Percentiles rank a stretch among this genome's conserved stretches.
phyloP scores from a whole-genome alignment of 2,113 vertebrate species.

The Junco hyemalis region DNA sequence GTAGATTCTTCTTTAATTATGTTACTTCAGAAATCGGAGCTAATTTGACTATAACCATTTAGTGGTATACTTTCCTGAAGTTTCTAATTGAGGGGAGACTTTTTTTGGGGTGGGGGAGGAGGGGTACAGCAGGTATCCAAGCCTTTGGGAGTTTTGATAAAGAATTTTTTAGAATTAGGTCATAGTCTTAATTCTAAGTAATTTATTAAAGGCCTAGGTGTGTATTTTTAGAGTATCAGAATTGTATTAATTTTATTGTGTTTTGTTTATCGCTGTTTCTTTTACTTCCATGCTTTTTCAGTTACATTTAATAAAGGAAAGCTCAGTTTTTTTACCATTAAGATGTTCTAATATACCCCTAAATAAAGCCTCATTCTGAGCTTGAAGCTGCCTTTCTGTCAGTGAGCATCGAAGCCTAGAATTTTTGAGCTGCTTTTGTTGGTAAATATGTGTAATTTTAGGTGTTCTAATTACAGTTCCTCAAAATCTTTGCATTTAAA shows the following conservation, averaged over 20 bases:
- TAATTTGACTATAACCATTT: background rate
- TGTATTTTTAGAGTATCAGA: background rate
- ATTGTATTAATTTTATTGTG: background rate
- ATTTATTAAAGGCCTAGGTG: background rate
- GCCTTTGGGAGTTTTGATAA: background rate
- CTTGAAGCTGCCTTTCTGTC: background rate
- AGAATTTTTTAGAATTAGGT: background rate
- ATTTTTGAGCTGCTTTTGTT: background rate
- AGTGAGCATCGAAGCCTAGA: background rate
- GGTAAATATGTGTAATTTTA: constrained; percentile 8
- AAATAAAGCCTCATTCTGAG: background rate
- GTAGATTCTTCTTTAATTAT: background rate
- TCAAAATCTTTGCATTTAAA: background rate
- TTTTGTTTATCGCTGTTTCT: background rate
- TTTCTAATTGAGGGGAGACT: background rate
- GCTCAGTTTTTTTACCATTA: background rate
- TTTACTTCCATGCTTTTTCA: background rate
- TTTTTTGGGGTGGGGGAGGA: accelerated
- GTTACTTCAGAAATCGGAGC: background rate
- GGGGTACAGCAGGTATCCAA: background rate
- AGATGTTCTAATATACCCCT: background rate
- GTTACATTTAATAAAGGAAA: background rate
- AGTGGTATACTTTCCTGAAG: background rate
- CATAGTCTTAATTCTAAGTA: background rate
- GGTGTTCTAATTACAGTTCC: background rate